A percentile compares a stretch with the other conserved stretches of the same genome.
Conservation (phyloP, 2,888 invertebrate species). For the Scaptomyza polygonia region DNA sequence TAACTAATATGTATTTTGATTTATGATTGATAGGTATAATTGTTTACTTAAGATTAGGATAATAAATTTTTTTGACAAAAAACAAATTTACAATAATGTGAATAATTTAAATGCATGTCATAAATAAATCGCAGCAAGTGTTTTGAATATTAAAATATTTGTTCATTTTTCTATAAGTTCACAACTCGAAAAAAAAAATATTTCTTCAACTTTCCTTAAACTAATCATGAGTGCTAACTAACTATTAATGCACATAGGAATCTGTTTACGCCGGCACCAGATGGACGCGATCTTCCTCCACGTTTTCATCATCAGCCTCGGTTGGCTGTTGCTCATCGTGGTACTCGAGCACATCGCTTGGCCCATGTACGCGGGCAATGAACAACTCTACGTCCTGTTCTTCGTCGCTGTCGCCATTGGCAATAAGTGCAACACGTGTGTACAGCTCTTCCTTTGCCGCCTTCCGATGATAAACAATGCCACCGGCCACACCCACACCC, state of each 20-base stretch:
- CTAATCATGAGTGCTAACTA: constrained; percentile 15
- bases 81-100: constrained; percentile 25
- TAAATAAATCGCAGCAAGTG: constrained; percentile 39
- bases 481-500: constrained; percentile 40
- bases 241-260: constrained; percentile 12
- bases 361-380: constrained; percentile 16
- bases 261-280: constrained; percentile 16
- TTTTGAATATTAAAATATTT: constrained; percentile 5
- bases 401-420: constrained; percentile 59
- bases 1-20: no score
- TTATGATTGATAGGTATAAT: no score
- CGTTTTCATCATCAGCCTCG: constrained; percentile 1
- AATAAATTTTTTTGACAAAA: constrained; percentile 31
- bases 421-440: constrained; percentile 74
- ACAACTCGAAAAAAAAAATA: background rate
- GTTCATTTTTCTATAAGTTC: background rate
- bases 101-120: constrained; percentile 46
- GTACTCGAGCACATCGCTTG: constrained; percentile 44
- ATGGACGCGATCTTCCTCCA: constrained; percentile 20
- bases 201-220: background rate
- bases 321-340: constrained; percentile 44
- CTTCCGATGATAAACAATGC: constrained; percentile 44
- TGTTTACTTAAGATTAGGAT: constrained; percentile 33
- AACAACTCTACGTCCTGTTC: constrained; percentile 60
- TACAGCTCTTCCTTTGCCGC: constrained; percentile 58